Evolutionary conservation across 2,888 invertebrate genomes (phyloP), one percentile per base, ranked within the genome.

Genomic region (Nasonovia ribisnigri): DNA sequence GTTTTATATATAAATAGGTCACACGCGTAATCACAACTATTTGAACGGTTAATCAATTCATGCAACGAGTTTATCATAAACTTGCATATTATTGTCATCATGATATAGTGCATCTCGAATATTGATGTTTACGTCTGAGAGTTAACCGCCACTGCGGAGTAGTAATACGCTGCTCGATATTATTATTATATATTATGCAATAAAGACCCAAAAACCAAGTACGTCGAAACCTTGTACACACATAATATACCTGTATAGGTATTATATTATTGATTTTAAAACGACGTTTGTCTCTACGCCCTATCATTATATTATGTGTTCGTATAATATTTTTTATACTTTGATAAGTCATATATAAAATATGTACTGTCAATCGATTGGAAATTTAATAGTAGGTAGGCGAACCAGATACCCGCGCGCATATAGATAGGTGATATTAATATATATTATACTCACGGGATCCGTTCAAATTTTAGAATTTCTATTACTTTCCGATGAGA

Each of bases 331-430:
- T 46, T 86, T 46, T 26, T 43, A 43, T 86, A 43, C 46, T 86
- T 6, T 36, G 29, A 86, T 77, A 36, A 77, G 20, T 77, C 20
- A 36, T 36, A 77, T 77, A 36, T 20, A 42, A 36, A 77, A 77
- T 77, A 36, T 86, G 29, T n/a, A 88, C 5, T 88, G 51, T 36
- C 88, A 51, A 88, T 88, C 88, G 88, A 88, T 88, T 88, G 88
- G n/a, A 6, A 88, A 51, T n/a, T 51, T 88, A n/a, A 36, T 51
- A 88, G 36, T 77, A 77, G 36, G 36, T 77, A 77, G 36, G 20
- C 20, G 36, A n/a, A 67, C n/a, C 67, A 67, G 16, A 67, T 42
- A 20, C 36, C 84, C 24, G 8, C 26, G 8, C 57, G 8, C 1
- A 26, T 51, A 36, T n/a, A 46, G 26, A 6, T 57, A 57, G 2